These are phyloP conservation scores for Ursus arctos DNA, from an alignment of 2,113 vertebrate species.

Conservation along the genomic window DNA sequence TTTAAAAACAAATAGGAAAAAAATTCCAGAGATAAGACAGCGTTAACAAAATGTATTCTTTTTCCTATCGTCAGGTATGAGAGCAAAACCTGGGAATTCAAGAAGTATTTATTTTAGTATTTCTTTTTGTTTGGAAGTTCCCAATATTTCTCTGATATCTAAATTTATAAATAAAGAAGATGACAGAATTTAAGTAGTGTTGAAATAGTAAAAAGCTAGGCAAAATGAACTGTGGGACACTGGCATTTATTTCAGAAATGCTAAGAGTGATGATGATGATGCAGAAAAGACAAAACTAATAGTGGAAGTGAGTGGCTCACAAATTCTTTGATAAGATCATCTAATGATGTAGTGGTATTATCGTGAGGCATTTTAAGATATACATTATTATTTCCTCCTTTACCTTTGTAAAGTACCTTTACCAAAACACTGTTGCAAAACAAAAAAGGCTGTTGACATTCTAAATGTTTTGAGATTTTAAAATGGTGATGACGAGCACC, in stretches of 20 bases:
- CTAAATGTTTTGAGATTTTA: constrained; percentile 36
- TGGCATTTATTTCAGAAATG: neutral
- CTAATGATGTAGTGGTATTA: neutral
- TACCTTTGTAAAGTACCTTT: neutral
- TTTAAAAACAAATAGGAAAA: constrained; percentile 56
- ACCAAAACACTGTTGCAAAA: constrained; percentile 19
- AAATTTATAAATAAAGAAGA: constrained; percentile 24
- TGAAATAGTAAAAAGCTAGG: constrained; percentile 12
- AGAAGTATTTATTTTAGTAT: constrained; percentile 17
- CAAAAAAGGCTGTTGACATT: neutral
- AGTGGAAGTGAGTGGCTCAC: neutral
- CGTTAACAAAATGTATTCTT: constrained; percentile 28
- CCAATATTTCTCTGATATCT: neutral
- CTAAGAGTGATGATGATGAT: neutral
- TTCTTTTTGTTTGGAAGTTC: constrained; percentile 23
- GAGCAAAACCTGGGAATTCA: neutral
- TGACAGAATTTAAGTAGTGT: neutral
- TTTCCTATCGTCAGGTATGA: neutral
- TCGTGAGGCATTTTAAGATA: neutral
- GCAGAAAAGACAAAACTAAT: neutral
- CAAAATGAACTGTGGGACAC: neutral
- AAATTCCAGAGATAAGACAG: constrained; percentile 30
- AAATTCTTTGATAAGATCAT: constrained; percentile 17
- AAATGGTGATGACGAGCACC: neutral
- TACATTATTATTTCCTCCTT: neutral